Base-by-base conservation (phyloP, 2,888 invertebrate genomes). In the Troilus luridus region DNA sequence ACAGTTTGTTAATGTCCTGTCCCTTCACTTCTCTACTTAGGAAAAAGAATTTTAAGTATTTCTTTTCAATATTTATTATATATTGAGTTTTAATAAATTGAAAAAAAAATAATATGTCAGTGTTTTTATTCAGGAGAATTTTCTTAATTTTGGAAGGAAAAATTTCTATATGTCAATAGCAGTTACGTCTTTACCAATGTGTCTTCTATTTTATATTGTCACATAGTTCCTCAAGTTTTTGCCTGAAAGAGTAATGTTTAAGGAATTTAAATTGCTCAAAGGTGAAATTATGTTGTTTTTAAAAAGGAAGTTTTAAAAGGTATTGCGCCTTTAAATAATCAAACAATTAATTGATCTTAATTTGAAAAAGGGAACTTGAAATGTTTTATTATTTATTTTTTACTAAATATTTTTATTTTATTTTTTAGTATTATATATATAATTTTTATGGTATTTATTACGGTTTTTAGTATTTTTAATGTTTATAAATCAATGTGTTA, bases 221-320 rank as follows among this genome's bases (percentile, higher is more conserved):
- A 56, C 85, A 85, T 85, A 85, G 85, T 85, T 85, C 85, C 85
- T 85, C 56, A 56, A 56, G 56, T 58, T 85, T 85, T 85, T 85
- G 85, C 85, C 85, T 85, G 56, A 85, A 85, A 56, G 56, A 56
- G 85, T 85, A 85, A 85, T 85, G 56, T 85, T 85, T 85, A 85
- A 85, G 85, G 56, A 85, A 56, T 77, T 77, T 85, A 85, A 85
- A 85, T 85, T 85, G 85, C 85, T 85, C 85, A 85, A 85, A 85
- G 85, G 85, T 85, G 85, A 85, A 85, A 85, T 85, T 85, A 85
- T n/a, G 85, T 85, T 85, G 85, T 85, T 85, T 85, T 85, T 85
- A 85, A 85, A 85, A 85, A 85, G 5, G 5, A 85, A 85, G 56
- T 58, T 85, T 21, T 58, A 12, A 56, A 21, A 85, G 56, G 85